Evolutionary conservation across 2,113 vertebrate species (phyloP).

Genomic region (Catagonus wagneri): DNA sequence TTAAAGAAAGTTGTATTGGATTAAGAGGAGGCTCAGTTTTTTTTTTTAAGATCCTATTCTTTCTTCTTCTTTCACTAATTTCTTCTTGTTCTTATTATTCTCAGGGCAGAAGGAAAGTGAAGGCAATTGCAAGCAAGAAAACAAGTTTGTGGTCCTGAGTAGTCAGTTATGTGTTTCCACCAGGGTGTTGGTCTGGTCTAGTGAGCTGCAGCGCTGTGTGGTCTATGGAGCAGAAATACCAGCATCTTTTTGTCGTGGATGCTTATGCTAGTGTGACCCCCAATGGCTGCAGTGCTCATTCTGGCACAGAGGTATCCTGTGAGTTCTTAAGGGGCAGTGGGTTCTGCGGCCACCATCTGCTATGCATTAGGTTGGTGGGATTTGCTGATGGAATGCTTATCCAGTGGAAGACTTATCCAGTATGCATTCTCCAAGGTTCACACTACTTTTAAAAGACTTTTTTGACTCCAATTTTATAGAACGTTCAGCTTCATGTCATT

Average conservation of each 20-base stretch:
- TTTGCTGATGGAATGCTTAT: background rate
- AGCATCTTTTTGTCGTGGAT: background rate
- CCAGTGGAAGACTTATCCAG: no score
- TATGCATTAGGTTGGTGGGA: rapidly evolving
- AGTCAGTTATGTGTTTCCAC: background rate
- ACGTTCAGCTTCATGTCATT: background rate
- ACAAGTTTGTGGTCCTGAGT: background rate
- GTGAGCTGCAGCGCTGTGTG: background rate
- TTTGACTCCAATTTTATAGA: background rate
- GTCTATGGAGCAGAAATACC: background rate
- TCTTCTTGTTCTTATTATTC: background rate
- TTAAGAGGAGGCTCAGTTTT: no score
- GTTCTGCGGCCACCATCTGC: no score
- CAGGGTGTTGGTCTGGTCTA: no score
- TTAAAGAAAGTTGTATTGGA: no score
- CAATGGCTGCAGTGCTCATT: background rate
- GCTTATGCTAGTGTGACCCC: background rate
- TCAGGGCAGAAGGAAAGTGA: background rate
- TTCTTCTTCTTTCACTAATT: background rate
- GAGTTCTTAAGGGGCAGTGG: background rate
- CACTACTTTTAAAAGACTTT: background rate
- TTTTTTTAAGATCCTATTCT: background rate
- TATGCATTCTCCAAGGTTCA: background rate
- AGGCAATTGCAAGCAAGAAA: no score
- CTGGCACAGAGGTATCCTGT: background rate